Base-by-base conservation (phyloP, 2,797 vertebrate species). In the Gymnopithys bicolor region DNA sequence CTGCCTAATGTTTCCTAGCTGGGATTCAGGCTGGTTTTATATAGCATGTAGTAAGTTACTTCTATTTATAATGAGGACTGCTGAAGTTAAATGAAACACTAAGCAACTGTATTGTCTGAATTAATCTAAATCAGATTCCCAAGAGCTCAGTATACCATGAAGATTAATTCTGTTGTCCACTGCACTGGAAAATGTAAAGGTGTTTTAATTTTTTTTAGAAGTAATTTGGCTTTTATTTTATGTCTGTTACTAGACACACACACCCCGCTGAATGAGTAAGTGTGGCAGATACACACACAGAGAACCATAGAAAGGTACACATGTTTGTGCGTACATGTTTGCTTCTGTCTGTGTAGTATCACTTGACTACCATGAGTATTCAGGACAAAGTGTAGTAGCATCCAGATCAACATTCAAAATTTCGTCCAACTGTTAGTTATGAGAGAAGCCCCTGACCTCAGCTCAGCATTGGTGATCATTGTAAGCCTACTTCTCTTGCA, bases 51-150 rank as follows among this genome's bases (percentile, higher is more conserved):
- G 5, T 27, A 56, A 6, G 1, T 59, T 73, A 21, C 49, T 75
- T 76, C 48, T 85, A 25, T 59, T 90, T 64, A 7, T 76, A 41
- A 59, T 18, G 49, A 87, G 14, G 43, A 41, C 27, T 87, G 11
- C 39, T 84, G 55, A 76, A 93, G 67, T 76, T 93, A 93, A 93
- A 90, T 3, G 6, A 43, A 92, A 87, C 28, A 21, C 58, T 59
- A 55, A 77, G 85, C n/a, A 85, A 59, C 43, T 62, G 23, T 37
- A 39, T 84, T 76, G 35, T 93, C 55, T 76, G 67, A 84, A 79
- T 89, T 32, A 86, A 81, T 90, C 43, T 81, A 81, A 86, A 84
- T 69, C 69, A 7, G 17, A 76, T 73, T 81, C 39, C 41, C 3
- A 3, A 45, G 16, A 59, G 49, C 63, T 85, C 62, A 11, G 13